phyloP scores from a whole-genome alignment of 2,888 invertebrate genomes.

The Conistra vaccinii region DNA sequence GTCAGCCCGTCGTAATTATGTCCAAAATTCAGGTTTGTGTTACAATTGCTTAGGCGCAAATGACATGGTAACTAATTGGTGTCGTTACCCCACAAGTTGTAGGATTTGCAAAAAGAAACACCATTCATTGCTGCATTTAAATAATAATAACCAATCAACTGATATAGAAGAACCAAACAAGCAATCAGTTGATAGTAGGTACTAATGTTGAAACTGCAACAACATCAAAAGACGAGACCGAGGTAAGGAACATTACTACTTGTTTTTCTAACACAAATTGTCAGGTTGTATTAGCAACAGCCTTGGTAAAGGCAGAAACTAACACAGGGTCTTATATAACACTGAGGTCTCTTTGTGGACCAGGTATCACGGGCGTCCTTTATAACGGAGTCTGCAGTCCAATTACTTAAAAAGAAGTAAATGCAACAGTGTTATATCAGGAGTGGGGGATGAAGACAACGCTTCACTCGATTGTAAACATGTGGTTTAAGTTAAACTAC shows the following conservation, averaged over 20 bases:
- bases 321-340: no score
- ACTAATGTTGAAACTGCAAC: conserved; percentile 1
- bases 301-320: neutral
- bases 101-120: conserved; percentile 4
- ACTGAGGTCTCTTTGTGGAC: no score
- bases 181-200: conserved; percentile 1
- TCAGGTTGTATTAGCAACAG: conserved; percentile 7
- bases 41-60: conserved; percentile 12
- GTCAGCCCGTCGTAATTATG: no score
- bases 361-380: neutral
- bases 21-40: conserved; percentile 16
- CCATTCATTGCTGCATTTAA: conserved; percentile 2
- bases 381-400: neutral
- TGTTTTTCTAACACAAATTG: neutral
- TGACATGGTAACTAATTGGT: neutral
- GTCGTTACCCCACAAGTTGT: conserved; percentile 10
- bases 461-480: neutral
- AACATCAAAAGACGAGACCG: conserved; percentile 6
- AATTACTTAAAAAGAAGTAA: no score
- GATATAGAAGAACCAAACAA: neutral
- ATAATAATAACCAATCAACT: neutral
- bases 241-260: neutral
- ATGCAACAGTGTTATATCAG: no score
- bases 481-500: conserved; percentile 1
- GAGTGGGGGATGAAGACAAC: no score